Evolutionary conservation across 2,113 vertebrate genomes (phyloP).

Genomic region (Chlorocebus sabaeus): DNA sequence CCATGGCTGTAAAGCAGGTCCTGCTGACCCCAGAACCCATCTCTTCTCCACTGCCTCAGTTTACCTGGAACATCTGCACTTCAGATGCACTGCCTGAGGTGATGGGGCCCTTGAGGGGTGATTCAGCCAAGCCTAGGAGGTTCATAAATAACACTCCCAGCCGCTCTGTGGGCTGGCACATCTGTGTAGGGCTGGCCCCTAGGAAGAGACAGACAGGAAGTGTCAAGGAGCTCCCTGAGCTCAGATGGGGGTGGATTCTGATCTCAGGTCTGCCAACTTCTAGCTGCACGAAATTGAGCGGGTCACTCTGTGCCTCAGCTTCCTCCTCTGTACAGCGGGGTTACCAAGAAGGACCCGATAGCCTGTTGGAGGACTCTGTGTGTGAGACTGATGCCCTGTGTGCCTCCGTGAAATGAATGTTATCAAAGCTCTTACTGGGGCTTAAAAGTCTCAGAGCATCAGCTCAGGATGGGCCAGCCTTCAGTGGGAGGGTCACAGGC

Average conservation of each 20-base stretch:
- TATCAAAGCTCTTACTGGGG: too few relatives aligned
- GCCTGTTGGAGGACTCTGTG: neutral
- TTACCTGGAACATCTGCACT: neutral
- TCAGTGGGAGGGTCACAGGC: neutral
- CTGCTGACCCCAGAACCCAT: neutral
- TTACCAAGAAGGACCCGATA: neutral
- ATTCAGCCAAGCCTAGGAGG: neutral
- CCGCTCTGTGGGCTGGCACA: neutral
- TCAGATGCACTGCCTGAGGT: neutral
- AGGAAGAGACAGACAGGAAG: neutral
- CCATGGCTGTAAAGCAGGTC: neutral
- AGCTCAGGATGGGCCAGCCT: accelerated
- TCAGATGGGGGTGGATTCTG: neutral
- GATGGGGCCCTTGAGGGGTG: neutral
- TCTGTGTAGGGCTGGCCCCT: neutral
- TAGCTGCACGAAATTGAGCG: neutral
- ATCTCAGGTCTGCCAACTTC: neutral
- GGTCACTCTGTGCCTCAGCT: neutral
- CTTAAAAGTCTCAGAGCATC: neutral
- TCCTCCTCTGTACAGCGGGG: neutral
- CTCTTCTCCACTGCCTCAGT: neutral
- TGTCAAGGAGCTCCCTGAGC: neutral
- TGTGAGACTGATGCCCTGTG: accelerated
- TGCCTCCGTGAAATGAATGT: neutral
- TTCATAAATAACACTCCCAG: too few relatives aligned